Evolutionary conservation across 2,113 vertebrate species (phyloP).

Genomic region (Caracal caracal): DNA sequence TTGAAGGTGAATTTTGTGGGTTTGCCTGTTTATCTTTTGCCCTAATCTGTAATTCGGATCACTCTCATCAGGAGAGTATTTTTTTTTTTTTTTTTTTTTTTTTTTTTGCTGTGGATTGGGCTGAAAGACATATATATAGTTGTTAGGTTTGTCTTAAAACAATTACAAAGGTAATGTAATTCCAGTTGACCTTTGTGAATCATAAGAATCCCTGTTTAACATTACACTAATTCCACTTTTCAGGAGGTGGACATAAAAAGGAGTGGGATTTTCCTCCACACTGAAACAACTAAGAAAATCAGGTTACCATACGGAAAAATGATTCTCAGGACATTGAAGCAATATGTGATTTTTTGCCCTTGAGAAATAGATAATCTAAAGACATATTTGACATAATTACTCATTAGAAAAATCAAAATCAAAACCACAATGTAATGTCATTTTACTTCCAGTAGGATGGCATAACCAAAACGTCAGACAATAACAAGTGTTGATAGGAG

Average conservation of each 20-base stretch:
- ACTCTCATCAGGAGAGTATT: background rate
- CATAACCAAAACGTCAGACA: background rate
- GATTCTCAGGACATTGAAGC: background rate
- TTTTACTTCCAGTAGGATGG: background rate
- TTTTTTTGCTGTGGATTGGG: background rate
- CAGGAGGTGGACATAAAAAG: rapidly evolving
- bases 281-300: background rate
- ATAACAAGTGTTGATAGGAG: background rate
- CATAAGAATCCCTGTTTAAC: background rate
- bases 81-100: background rate
- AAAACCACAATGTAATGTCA: background rate
- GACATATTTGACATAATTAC: background rate
- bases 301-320: background rate
- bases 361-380: background rate
- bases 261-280: background rate
- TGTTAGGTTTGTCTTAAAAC: background rate
- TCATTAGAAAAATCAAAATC: background rate
- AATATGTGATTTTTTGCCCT: background rate
- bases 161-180: background rate
- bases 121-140: background rate
- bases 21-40: background rate
- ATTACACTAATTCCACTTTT: background rate
- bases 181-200: background rate
- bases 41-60: background rate
- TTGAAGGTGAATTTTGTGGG: background rate